Conservation (phyloP, 1,140 invertebrate species). For the Drosophila carrolli region DNA sequence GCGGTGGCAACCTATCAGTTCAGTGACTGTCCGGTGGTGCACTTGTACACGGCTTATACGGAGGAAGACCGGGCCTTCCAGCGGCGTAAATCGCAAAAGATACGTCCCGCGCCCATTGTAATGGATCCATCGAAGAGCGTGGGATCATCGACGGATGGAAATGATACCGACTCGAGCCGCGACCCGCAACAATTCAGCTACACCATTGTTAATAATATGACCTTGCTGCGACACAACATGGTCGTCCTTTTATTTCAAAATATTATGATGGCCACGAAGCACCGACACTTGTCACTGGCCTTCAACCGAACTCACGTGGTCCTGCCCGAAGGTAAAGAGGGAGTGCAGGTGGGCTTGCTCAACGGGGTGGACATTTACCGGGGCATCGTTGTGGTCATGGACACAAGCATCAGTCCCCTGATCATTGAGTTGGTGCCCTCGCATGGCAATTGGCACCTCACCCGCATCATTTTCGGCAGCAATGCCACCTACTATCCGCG, state of each 20-base stretch:
- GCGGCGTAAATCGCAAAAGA: conserved; percentile 16
- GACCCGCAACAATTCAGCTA: not conserved
- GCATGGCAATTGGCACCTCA: conserved; percentile 38
- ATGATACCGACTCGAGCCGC: not conserved
- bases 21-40: conserved; percentile 26
- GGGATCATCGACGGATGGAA: not conserved
- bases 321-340: not conserved
- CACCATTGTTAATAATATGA: not conserved
- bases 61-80: conserved; percentile 5
- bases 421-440: not conserved
- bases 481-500: not conserved
- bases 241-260: not conserved
- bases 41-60: conserved; percentile 49
- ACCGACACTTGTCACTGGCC: not conserved
- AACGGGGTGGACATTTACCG: not conserved
- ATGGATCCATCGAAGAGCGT: not conserved
- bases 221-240: conserved; percentile 6
- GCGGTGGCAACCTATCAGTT: conserved; percentile 7
- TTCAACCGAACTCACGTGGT: conserved; percentile 6
- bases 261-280: not conserved
- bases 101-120: not conserved
- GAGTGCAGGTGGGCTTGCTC: not conserved
- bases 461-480: not conserved
- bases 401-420: not conserved
- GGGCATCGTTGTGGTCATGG: conserved; percentile 22